A percentile compares a stretch with the other conserved stretches of the same genome.
Evolutionary conservation across 2,113 vertebrate species (phyloP).

Genomic region (Tretioscincus oriximinensis): DNA sequence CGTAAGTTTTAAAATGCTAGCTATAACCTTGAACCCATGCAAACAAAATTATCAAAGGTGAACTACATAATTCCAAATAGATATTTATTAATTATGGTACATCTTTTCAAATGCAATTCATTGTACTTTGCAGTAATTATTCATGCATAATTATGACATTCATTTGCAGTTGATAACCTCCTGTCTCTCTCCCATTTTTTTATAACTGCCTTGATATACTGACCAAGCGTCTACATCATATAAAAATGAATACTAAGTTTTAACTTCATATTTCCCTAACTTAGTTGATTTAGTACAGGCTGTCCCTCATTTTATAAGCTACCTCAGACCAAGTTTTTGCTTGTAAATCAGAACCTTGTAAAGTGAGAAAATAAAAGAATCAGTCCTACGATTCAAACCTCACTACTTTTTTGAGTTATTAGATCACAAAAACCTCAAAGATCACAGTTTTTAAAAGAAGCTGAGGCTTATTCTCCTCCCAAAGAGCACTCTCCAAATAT

Average conservation of each 20-base stretch:
- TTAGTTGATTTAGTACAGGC: not conserved
- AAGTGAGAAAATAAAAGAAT: too few relatives aligned
- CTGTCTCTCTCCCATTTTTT: slow-evolving; percentile 20
- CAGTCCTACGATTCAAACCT: not conserved
- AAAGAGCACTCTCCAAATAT: not conserved
- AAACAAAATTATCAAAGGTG: not conserved
- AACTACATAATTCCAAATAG: not conserved
- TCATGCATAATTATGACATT: slow-evolving; percentile 2
- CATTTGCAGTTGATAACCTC: slow-evolving; percentile 2
- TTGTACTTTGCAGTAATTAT: slow-evolving; percentile 29
- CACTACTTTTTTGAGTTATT: not conserved
- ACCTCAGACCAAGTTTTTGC: too few relatives aligned
- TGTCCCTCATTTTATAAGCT: too few relatives aligned
- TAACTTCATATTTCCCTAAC: not conserved
- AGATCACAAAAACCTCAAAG: too few relatives aligned
- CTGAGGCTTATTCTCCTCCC: not conserved
- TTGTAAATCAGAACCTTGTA: too few relatives aligned
- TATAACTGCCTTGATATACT: not conserved
- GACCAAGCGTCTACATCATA: not conserved
- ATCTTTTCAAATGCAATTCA: slow-evolving; percentile 34
- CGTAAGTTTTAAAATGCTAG: slow-evolving; percentile 6
- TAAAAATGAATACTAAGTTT: not conserved
- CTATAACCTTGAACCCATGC: not conserved
- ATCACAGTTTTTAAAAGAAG: too few relatives aligned
- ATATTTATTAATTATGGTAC: slow-evolving; percentile 37